Evolutionary conservation across 2,888 invertebrate species (phyloP), one percentile per base, ranked within the genome.

Genomic region (Campaea margaritaria): DNA sequence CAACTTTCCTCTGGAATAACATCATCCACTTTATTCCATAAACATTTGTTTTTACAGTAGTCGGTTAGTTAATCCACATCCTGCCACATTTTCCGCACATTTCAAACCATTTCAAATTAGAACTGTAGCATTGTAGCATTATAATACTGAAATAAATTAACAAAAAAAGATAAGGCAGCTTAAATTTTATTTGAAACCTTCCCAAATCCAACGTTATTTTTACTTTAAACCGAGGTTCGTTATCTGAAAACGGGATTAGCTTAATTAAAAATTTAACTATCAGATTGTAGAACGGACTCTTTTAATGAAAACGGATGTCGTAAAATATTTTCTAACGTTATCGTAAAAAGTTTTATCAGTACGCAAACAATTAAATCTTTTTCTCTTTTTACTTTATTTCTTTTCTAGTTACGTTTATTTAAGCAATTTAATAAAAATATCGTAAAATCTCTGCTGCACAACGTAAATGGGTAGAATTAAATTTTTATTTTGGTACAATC

Each of bases 201-300:
- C 55, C 55, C 47, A 36, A 43, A 43, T 50, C 43, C 42, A 14
- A 11, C 28, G 36, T 43, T 59, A 54, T 60, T 51, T 47, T 50
- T 43, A 46, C 42, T 28, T 44, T 16, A 31, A 41, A 45, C 4
- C 14, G 28, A 41, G 42, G 43, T 47, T 55, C 46, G 75, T 79
- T 85, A 86, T 86, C 85, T 79, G 65, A 60, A 73, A 78, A 70
- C 69, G 70, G 70, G 68, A 74, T 83, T 31, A 31, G 5, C 31
- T 83, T 83, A 83, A 85, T 85, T 86, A 83, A 84, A 78, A 73
- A 73, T 76, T 78, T 73, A 78, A 79, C 79, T 84, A 86, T 86
- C 83, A 78, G 82, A 83, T 80, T 75, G 72, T 66, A 72, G 70
- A 67, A 68, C 55, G 67, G 66, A 65, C 69, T 69, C 72, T 73